A percentile compares a stretch with the other conserved stretches of the same genome.
phyloP scores from a whole-genome alignment of 2,888 invertebrate genomes.

The Drosophila helvetica region DNA sequence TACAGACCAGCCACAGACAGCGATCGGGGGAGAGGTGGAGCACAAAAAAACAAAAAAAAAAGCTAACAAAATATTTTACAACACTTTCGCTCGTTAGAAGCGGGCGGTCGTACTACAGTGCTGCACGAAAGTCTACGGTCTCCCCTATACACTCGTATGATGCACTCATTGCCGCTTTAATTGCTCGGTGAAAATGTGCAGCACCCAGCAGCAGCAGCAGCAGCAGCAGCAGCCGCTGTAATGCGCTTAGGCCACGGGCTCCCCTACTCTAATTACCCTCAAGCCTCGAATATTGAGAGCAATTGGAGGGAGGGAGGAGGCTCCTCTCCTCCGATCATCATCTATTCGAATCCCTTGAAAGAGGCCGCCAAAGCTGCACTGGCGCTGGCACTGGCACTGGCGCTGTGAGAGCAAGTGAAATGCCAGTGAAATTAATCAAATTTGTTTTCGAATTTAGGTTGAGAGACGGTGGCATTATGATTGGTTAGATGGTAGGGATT shows the following conservation, averaged over 20 bases:
- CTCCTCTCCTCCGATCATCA: slow-evolving; percentile 38
- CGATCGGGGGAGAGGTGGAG: background rate
- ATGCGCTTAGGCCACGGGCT: slow-evolving; percentile 64
- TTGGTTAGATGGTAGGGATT: background rate
- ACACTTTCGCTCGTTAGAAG: slow-evolving; percentile 80
- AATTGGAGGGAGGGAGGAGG: slow-evolving; percentile 10
- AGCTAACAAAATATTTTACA: slow-evolving; percentile 68
- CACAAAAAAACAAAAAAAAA: slow-evolving; percentile 20
- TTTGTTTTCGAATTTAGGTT: slow-evolving; percentile 31
- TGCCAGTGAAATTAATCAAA: slow-evolving; percentile 59
- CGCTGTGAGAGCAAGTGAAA: slow-evolving; percentile 54
- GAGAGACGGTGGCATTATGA: slow-evolving; percentile 13
- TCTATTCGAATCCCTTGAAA: slow-evolving; percentile 40
- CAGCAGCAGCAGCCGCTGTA: slow-evolving; percentile 29
- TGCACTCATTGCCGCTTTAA: slow-evolving; percentile 69
- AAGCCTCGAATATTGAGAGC: slow-evolving; percentile 31
- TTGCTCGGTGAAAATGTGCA: slow-evolving; percentile 61
- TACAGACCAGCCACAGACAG: slow-evolving; percentile 10
- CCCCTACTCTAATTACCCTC: slow-evolving; percentile 67
- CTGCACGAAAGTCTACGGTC: slow-evolving; percentile 44
- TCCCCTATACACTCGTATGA: slow-evolving; percentile 7
- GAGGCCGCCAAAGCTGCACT: slow-evolving; percentile 23
- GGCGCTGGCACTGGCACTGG: slow-evolving; percentile 2
- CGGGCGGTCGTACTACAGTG: slow-evolving; percentile 53
- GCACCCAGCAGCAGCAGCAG: slow-evolving; percentile 44